These are phyloP conservation scores for Microctenopoma steveboyesi DNA, from an alignment of 2,797 vertebrate species.

Conservation along the genomic window DNA sequence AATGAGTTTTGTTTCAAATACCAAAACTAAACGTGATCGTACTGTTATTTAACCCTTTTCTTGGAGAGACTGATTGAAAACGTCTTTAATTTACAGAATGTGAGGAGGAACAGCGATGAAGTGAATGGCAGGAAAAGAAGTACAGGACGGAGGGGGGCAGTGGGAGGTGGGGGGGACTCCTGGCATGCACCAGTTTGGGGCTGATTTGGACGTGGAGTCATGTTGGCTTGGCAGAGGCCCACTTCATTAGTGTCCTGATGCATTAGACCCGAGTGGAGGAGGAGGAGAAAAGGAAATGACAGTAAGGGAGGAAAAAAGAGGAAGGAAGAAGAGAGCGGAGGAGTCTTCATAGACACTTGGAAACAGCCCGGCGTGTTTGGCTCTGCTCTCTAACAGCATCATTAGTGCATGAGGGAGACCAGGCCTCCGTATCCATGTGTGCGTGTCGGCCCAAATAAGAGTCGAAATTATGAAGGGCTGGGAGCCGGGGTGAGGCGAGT, in stretches of 20 bases:
- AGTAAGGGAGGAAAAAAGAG: neutral
- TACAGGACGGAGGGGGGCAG: constrained; percentile 7
- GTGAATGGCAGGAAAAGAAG: constrained; percentile 25
- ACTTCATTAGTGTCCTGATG: constrained; percentile 77
- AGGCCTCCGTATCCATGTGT: constrained; percentile 47
- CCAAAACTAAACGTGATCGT: no score
- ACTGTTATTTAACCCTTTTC: no score
- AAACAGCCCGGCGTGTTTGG: constrained; percentile 17
- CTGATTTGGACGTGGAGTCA: constrained; percentile 74
- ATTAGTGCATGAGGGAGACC: constrained; percentile 73
- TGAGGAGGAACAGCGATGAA: neutral
- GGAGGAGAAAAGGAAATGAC: neutral
- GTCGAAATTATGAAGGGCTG: constrained; percentile 53
- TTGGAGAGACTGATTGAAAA: no score
- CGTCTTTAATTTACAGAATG: neutral
- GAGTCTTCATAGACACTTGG: constrained; percentile 13
- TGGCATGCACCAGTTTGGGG: constrained; percentile 62
- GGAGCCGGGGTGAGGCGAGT: neutral
- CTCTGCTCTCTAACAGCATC: constrained; percentile 66
- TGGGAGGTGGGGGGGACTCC: constrained; percentile 34
- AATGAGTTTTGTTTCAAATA: neutral
- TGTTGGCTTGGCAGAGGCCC: constrained; percentile 72
- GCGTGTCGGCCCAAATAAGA: constrained; percentile 61
- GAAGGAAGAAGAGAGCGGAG: constrained; percentile 1
- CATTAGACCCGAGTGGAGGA: constrained; percentile 62